Percentiles rank a stretch among this genome's conserved stretches.
Evolutionary conservation across 1,140 invertebrate species (phyloP).

Genomic region (Parasteatoda tepidariorum): DNA sequence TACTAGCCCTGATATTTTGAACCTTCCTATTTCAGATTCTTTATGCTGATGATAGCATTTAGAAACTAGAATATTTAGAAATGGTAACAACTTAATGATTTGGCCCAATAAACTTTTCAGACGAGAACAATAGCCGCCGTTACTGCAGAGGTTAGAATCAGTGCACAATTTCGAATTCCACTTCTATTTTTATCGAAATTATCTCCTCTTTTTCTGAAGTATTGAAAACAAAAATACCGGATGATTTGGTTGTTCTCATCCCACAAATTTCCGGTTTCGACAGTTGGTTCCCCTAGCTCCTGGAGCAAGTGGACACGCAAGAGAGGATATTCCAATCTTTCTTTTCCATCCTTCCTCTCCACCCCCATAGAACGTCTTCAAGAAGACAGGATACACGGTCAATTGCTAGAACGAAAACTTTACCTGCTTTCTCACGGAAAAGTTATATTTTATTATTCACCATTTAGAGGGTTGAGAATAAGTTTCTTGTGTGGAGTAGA

Average conservation of each 20-base stretch:
- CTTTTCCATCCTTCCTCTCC: neutral
- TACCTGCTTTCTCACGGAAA: constrained; percentile 38
- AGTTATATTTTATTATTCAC: neutral
- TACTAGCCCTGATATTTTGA: too few species aligned
- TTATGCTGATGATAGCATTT: too few species aligned
- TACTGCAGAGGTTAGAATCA: too few species aligned
- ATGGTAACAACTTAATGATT: too few species aligned
- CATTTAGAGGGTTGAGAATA: neutral
- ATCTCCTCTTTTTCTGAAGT: neutral
- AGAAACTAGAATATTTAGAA: too few species aligned
- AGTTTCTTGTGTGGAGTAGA: neutral
- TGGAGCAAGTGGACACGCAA: constrained; percentile 16
- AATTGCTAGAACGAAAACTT: constrained; percentile 52
- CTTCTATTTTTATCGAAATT: neutral
- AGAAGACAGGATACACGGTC: constrained; percentile 50
- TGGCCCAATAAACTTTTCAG: too few species aligned
- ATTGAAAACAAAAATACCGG: neutral
- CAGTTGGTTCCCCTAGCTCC: neutral
- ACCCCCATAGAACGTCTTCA: constrained; percentile 6
- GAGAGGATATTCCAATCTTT: neutral
- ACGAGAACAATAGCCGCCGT: too few species aligned
- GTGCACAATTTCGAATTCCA: too few species aligned
- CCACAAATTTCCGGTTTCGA: neutral
- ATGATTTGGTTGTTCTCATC: neutral
- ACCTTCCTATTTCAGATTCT: too few species aligned